phyloP scores from a whole-genome alignment of 2,113 vertebrate genomes.

The Bufo bufo region DNA sequence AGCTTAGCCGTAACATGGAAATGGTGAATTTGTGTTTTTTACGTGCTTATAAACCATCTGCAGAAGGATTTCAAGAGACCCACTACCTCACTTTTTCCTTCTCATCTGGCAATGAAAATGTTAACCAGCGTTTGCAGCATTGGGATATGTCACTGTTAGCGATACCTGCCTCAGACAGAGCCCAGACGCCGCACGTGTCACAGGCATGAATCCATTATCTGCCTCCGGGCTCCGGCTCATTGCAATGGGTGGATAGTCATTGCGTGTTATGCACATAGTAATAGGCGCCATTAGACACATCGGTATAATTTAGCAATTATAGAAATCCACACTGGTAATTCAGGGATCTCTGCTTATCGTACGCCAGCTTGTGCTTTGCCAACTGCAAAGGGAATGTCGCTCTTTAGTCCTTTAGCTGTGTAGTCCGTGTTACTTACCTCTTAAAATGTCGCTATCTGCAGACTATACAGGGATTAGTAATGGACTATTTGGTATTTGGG shows the following conservation, averaged over 20 bases:
- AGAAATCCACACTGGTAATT: slow-evolving; percentile 70
- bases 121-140: neutral
- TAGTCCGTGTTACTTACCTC: neutral
- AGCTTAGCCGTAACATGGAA: too few species aligned
- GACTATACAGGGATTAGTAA: neutral
- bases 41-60: too few species aligned
- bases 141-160: neutral
- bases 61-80: too few species aligned
- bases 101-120: neutral
- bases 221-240: neutral
- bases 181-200: neutral
- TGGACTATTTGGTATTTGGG: neutral
- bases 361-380: slow-evolving; percentile 39
- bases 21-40: too few species aligned
- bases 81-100: too few species aligned
- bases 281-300: slow-evolving; percentile 23
- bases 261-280: slow-evolving; percentile 22
- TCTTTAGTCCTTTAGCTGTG: neutral
- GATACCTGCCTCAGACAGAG: neutral
- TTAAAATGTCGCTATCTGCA: neutral
- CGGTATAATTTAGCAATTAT: slow-evolving; percentile 69
- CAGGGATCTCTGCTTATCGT: slow-evolving; percentile 60
- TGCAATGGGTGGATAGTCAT: neutral
- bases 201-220: slow-evolving; percentile 3
- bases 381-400: neutral